A percentile compares a stretch with the other conserved stretches of the same genome.
Conservation (phyloP, 2,888 invertebrate species). For the Leptura quadrifasciata region DNA sequence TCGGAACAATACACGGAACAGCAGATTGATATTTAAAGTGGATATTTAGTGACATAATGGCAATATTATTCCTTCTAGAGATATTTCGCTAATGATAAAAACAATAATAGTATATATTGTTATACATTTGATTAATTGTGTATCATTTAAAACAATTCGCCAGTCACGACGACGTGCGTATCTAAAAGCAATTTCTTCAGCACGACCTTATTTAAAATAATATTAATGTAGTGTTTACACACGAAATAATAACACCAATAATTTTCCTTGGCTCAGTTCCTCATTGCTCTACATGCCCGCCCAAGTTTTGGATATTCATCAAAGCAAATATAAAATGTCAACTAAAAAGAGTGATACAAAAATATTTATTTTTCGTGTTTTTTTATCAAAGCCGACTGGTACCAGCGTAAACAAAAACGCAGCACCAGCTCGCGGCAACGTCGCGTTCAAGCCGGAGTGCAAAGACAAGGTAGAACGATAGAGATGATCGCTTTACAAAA, state of each 20-base stretch:
- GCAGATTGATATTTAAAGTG: slow-evolving; percentile 19
- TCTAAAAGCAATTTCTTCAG: background rate
- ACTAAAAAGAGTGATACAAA: background rate
- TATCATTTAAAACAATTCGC: slow-evolving; percentile 44
- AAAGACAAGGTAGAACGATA: slow-evolving; percentile 42
- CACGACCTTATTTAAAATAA: background rate
- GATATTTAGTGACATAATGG: slow-evolving; percentile 46
- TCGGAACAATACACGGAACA: slow-evolving; percentile 29
- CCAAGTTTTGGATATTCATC: background rate
- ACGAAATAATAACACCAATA: background rate
- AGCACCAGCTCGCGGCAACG: slow-evolving; percentile 8
- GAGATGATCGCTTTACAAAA: slow-evolving; percentile 39
- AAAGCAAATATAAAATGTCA: background rate
- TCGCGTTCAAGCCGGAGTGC: background rate
- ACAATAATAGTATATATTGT: slow-evolving; percentile 51
- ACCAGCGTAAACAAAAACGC: slow-evolving; percentile 11
- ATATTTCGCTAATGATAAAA: slow-evolving; percentile 50
- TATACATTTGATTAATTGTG: slow-evolving; percentile 43
- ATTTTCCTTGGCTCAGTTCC: background rate
- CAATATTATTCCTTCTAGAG: slow-evolving; percentile 48
- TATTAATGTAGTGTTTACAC: background rate
- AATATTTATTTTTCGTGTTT: background rate
- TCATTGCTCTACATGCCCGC: background rate
- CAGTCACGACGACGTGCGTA: slow-evolving; percentile 43
- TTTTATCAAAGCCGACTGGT: background rate